Base-by-base conservation (phyloP, 2,888 invertebrate genomes). In the Xanthia togata region DNA sequence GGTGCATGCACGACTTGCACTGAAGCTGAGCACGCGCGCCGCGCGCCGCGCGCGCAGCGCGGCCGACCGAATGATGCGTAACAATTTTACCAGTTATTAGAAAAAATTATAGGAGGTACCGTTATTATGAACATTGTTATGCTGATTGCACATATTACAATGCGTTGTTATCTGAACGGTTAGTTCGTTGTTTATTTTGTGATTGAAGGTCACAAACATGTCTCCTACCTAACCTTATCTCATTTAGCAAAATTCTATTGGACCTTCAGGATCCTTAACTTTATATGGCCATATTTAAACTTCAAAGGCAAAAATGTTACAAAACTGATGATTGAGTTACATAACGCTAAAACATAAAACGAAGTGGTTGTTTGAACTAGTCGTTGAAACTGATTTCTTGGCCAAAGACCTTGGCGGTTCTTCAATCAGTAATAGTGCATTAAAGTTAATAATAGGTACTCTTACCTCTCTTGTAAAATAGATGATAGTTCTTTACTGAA, bases 401-500 rank as follows among this genome's bases (percentile, higher is more conserved):
- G 1, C 55, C n/a, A 73, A 41, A 50, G 67, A 35, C 35, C 67
- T 67, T 35, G 57, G 17, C 1, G 35, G 17, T 68, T 73, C n/a
- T 26, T 73, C 31, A 57, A 20, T 20, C 31, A 41, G 2, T n/a
- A 31, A n/a, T n/a, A 12, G 2, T 38, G 35, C 5, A 60, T 17
- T 35, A n/a, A n/a, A 55, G 17, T 57, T 44, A 14, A 17, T 44
- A 47, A n/a, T 57, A 38, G 5, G 17, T 55, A 2, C 1, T 3
- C 93, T 93, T 96, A 99, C 99, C 99, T 98, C 97, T 99, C 99
- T 95, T 99, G 99, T 87, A 99, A 96, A 90, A 99, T 98, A 64
- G 97, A 97, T 11, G 98, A 97, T 71, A 99, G 97, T 92, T 99
- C 99, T 92, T 99, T 99, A 96, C 99, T 99, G 93, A 99, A 99